Base-by-base conservation (phyloP, 1,140 invertebrate species). In the Diabrotica undecimpunctata region DNA sequence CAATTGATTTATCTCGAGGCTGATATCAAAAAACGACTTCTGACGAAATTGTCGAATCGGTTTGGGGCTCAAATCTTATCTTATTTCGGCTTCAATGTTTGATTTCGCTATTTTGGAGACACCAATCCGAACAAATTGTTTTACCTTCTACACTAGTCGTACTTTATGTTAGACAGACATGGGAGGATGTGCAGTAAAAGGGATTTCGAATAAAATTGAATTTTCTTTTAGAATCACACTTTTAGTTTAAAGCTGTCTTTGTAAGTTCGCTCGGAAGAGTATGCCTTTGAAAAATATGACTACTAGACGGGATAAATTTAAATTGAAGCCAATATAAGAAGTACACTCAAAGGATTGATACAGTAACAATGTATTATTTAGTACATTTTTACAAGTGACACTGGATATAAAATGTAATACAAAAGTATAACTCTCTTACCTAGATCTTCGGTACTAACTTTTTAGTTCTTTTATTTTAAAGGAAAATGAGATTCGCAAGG, bases 1-100 rank as follows among this genome's bases (percentile, higher is more conserved):
- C 25, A 4, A 25, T 25, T 25, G 25, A 25, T 25, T 25, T 25
- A 25, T 25, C 25, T 25, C 25, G 25, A 4, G 25, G 25, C 25
- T 25, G 25, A 25, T 25, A 25, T 25, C 25, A 25, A 25, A 25
- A 25, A 25, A 25, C 25, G 25, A 25, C 25, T 25, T 25, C 25
- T 25, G 25, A 25, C 25, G 25, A 4, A 25, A 25, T 25, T 25
- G 25, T 25, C 25, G 25, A 25, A 25, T 25, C 25, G 25, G 25
- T 46, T 46, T n/a, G 41, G 41, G 41, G n/a, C n/a, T 46, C 41
- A n/a, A 46, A 46, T 46, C 41, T 46, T 8, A 46, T 46, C 41
- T 46, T 46, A 46, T n/a, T 46, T 46, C 41, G 41, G 41, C 41
- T 46, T 46, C n/a, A 46, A n/a, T 46, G n/a, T 46, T 46, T 46